phyloP scores from a whole-genome alignment of 2,797 vertebrate genomes.

The Poecilia wingei region DNA sequence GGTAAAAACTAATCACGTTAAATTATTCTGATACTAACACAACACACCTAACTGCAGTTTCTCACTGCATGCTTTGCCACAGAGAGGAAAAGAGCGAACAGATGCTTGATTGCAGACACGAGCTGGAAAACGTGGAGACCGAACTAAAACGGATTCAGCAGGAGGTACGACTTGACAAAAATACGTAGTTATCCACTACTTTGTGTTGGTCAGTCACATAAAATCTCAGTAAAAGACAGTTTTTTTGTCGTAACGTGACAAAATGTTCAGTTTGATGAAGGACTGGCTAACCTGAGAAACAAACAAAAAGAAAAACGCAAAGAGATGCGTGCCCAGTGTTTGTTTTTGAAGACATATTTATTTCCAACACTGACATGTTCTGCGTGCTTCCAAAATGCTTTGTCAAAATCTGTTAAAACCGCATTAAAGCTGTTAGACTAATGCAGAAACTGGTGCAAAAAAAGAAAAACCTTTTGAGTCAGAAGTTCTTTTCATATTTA shows the following conservation, averaged over 20 bases:
- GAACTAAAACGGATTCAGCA: constrained; percentile 91
- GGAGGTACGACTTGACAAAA: constrained; percentile 81
- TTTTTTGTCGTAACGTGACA: neutral
- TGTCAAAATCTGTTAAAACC: neutral
- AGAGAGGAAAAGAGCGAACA: constrained; percentile 96
- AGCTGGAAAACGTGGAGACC: constrained; percentile 88
- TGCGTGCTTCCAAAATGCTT: neutral
- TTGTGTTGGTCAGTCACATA: neutral
- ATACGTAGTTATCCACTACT: neutral
- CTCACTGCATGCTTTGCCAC: constrained; percentile 7
- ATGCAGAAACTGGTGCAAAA: neutral
- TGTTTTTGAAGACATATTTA: neutral
- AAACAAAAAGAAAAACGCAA: neutral
- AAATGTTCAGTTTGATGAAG: neutral
- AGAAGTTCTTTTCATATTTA: neutral
- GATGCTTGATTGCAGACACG: constrained; percentile 90
- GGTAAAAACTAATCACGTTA: neutral
- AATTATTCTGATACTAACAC: neutral
- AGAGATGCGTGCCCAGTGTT: neutral
- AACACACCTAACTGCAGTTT: neutral
- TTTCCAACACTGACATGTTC: neutral
- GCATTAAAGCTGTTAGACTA: neutral
- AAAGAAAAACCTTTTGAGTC: neutral
- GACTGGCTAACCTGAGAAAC: neutral
- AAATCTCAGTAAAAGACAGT: neutral